A percentile compares a stretch with the other conserved stretches of the same genome.
Conservation (phyloP, 1,140 invertebrate species). For the Drosophila kurseongensis region DNA sequence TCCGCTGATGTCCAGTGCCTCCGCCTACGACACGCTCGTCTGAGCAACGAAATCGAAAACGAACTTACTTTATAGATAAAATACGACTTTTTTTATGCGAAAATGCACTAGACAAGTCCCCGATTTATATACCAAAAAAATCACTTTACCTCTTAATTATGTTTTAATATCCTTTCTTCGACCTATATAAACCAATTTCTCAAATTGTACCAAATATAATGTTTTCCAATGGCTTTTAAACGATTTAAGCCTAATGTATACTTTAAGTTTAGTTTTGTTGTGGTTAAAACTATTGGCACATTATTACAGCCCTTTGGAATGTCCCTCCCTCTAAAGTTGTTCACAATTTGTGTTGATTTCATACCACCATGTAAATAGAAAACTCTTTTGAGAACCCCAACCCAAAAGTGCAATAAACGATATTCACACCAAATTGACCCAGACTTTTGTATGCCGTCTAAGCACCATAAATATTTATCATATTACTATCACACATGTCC, state of each 20-base stretch:
- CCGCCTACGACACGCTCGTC: conserved; percentile 78
- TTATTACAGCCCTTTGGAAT: too few species aligned
- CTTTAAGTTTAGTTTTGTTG: too few species aligned
- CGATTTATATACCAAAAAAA: conserved; percentile 1
- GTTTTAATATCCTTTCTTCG: too few species aligned
- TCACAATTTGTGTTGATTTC: too few species aligned
- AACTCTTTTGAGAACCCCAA: conserved; percentile 1
- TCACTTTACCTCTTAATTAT: too few species aligned
- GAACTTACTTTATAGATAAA: conserved; percentile 17
- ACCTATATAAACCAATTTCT: too few species aligned
- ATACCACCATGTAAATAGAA: conserved; percentile 12
- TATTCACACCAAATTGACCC: conserved; percentile 13
- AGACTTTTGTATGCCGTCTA: conserved; percentile 29
- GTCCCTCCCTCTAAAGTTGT: too few species aligned
- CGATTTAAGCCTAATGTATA: too few species aligned
- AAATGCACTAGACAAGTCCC: conserved; percentile 5
- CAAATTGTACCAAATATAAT: too few species aligned
- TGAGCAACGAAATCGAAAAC: conserved; percentile 42
- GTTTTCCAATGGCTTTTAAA: too few species aligned
- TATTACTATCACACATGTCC: conserved; percentile 49
- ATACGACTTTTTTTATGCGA: conserved; percentile 12
- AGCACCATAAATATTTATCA: conserved; percentile 13
- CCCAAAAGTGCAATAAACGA: conserved; percentile 61
- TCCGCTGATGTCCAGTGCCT: conserved; percentile 51
- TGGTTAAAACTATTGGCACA: too few species aligned